These are phyloP conservation scores for Cephus spinipes DNA, from an alignment of 2,888 invertebrate genomes.

Conservation along the genomic window DNA sequence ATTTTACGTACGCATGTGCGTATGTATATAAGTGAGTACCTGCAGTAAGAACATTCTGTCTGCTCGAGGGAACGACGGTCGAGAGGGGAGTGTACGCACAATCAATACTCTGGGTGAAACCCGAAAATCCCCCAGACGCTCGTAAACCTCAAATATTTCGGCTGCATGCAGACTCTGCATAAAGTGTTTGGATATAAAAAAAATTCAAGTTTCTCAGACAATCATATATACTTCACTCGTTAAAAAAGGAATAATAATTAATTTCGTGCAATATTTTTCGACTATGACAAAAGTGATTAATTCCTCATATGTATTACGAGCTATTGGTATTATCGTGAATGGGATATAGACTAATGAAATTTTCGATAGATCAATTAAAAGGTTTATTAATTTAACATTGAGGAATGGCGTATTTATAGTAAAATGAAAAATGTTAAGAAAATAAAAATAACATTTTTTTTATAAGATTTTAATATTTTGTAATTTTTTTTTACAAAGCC, in stretches of 20 bases:
- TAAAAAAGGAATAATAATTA: not conserved
- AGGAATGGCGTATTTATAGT: too few species aligned
- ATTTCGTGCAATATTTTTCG: not conserved
- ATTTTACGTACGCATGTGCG: slow-evolving; percentile 27
- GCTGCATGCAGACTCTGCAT: slow-evolving; percentile 10
- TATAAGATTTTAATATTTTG: not conserved
- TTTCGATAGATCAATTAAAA: not conserved
- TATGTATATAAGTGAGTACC: slow-evolving; percentile 21
- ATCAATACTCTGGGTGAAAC: slow-evolving; percentile 40
- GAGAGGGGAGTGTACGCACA: slow-evolving; percentile 33
- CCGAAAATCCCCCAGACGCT: slow-evolving; percentile 37
- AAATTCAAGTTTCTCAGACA: not conserved
- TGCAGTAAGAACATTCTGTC: slow-evolving; percentile 33
- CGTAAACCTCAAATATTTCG: slow-evolving; percentile 35
- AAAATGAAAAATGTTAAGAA: not conserved
- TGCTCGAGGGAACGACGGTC: slow-evolving; percentile 25
- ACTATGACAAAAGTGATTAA: not conserved
- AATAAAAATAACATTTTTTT: not conserved
- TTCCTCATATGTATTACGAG: not conserved
- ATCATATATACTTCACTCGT: not conserved
- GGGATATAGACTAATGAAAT: not conserved
- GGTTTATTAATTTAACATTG: not conserved
- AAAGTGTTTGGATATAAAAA: not conserved
- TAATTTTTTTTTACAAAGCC: not conserved
- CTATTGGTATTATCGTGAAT: not conserved